Evolutionary conservation across 2,113 vertebrate genomes (phyloP).

Genomic region (Odocoileus virginianus): DNA sequence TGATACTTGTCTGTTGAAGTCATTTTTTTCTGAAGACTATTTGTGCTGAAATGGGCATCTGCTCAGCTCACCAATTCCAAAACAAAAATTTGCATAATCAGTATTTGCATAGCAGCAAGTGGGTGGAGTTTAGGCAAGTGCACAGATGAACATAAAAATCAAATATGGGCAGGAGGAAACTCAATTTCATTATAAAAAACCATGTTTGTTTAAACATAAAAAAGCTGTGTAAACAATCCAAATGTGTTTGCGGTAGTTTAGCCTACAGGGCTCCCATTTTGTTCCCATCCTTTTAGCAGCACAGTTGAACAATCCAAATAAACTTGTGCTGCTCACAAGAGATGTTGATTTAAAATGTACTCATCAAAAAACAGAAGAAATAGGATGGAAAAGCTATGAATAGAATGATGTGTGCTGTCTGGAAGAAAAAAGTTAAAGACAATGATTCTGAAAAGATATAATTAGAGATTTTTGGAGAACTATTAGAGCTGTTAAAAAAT

Average conservation of each 20-base stretch:
- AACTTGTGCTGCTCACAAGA: constrained; percentile 23
- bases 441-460: background rate
- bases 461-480: background rate
- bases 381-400: background rate
- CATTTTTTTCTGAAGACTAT: constrained; percentile 77
- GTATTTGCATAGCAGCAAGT: constrained; percentile 84
- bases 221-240: constrained; percentile 75
- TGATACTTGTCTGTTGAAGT: constrained; percentile 68
- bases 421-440: background rate
- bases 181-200: constrained; percentile 78
- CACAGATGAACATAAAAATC: constrained; percentile 88
- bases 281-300: constrained; percentile 46
- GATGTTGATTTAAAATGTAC: constrained; percentile 32
- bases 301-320: constrained; percentile 43
- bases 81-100: constrained; percentile 85
- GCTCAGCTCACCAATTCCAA: constrained; percentile 80
- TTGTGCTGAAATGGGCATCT: constrained; percentile 81
- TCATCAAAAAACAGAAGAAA: constrained; percentile 16
- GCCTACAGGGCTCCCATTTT: constrained; percentile 64
- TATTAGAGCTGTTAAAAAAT: background rate
- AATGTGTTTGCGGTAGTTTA: constrained; percentile 50
- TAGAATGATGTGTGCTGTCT: background rate
- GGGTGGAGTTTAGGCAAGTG: constrained; percentile 79
- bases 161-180: constrained; percentile 81
- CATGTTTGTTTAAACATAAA: constrained; percentile 81